phyloP scores from a whole-genome alignment of 2,797 vertebrate genomes.

The Spinus pinus region DNA sequence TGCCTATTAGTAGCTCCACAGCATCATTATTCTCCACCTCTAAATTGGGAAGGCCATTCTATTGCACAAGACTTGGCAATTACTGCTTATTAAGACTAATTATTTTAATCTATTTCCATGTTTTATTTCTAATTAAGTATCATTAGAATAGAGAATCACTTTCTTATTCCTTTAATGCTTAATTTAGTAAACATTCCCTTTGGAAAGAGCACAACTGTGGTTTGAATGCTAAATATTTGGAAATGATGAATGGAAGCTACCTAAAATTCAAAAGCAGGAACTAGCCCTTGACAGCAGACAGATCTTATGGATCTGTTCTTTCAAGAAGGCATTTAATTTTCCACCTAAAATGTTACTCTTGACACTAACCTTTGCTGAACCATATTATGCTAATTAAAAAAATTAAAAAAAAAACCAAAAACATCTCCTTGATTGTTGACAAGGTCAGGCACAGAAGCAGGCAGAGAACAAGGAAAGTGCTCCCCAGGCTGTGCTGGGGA shows the following conservation, averaged over 20 bases:
- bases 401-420: background rate
- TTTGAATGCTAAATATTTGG: constrained; percentile 6
- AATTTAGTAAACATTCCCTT: constrained; percentile 50
- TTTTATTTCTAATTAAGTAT: constrained; percentile 35
- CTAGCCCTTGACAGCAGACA: background rate
- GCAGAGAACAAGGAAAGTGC: background rate
- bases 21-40: background rate
- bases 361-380: background rate
- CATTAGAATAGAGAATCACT: constrained; percentile 37
- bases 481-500: background rate
- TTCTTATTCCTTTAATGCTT: constrained; percentile 45
- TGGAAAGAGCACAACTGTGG: background rate
- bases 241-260: background rate
- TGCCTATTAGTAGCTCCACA: background rate
- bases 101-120: constrained; percentile 45
- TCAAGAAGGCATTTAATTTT: background rate
- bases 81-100: constrained; percentile 56
- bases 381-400: background rate
- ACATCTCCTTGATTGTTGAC: background rate
- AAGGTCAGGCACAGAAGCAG: background rate
- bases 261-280: background rate
- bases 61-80: constrained; percentile 32
- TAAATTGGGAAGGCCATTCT: background rate
- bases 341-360: background rate
- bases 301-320: background rate